Percentiles rank a stretch among this genome's conserved stretches.
phyloP scores from a whole-genome alignment of 2,113 vertebrate genomes.

The Ranitomeya imitator region DNA sequence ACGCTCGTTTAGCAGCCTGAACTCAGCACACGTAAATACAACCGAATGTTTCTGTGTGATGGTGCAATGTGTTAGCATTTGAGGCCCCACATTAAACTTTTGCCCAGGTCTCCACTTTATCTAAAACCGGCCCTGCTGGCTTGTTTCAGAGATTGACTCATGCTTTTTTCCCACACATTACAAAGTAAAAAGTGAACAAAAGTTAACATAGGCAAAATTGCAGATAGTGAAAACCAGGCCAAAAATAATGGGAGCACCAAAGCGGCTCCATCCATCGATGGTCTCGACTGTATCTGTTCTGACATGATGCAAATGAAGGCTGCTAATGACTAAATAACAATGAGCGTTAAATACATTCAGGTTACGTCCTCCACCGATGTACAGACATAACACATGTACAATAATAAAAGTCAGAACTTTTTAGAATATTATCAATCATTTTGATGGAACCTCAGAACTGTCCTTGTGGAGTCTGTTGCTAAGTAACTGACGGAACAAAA shows the following conservation, averaged over 20 bases:
- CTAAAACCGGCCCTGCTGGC: too few relatives aligned
- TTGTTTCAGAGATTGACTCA: too few relatives aligned
- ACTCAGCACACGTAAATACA: too few relatives aligned
- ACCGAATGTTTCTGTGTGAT: too few relatives aligned
- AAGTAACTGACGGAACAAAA: conserved; percentile 14
- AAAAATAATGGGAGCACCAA: too few relatives aligned
- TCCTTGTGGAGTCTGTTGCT: conserved; percentile 26
- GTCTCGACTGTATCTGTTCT: neutral
- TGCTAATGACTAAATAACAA: neutral
- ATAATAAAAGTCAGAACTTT: conserved; percentile 23
- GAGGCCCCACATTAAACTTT: too few relatives aligned
- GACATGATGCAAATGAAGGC: neutral
- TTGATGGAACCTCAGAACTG: conserved; percentile 4
- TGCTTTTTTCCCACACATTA: neutral
- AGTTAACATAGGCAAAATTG: neutral
- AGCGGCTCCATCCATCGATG: neutral
- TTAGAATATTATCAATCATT: neutral
- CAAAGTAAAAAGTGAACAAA: neutral
- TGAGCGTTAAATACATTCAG: neutral
- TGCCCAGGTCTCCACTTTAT: too few relatives aligned
- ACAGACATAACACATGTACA: neutral
- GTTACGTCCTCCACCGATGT: neutral
- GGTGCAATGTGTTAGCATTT: too few relatives aligned
- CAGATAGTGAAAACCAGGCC: neutral
- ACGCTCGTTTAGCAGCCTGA: too few relatives aligned